Evolutionary conservation across 2,797 vertebrate species (phyloP).

Genomic region (Tamandua tetradactyla): DNA sequence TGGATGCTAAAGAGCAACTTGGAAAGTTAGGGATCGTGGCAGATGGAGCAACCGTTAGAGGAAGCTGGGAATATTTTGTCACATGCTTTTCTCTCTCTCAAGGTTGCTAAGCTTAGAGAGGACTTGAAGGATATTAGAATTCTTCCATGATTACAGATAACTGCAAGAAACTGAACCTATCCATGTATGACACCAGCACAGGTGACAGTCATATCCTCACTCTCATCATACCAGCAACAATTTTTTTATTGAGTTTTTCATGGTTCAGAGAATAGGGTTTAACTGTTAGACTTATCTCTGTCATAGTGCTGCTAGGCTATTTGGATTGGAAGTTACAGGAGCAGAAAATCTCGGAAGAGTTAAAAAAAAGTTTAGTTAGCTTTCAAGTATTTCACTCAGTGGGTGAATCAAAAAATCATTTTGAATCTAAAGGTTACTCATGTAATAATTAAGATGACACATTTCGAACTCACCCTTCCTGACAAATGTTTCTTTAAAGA

Average conservation of each 20-base stretch:
- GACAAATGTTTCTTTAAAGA: constrained; percentile 77
- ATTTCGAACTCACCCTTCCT: constrained; percentile 68
- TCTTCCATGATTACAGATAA: constrained; percentile 39
- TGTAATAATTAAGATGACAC: constrained; percentile 80
- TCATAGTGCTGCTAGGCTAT: constrained; percentile 57
- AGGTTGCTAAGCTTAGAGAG: constrained; percentile 36
- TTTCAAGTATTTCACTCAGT: constrained; percentile 68
- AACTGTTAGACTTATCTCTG: constrained; percentile 68
- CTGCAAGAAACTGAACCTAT: constrained; percentile 49
- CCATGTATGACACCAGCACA: constrained; percentile 29
- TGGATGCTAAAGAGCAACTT: neutral
- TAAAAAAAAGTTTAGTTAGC: constrained; percentile 63
- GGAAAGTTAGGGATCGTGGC: neutral
- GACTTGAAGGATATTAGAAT: constrained; percentile 17
- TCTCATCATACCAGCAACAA: constrained; percentile 64
- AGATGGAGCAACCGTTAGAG: neutral
- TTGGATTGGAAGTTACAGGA: constrained; percentile 66
- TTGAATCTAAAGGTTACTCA: constrained; percentile 69
- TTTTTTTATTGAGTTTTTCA: constrained; percentile 75
- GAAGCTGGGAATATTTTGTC: constrained; percentile 15
- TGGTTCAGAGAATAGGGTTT: constrained; percentile 65
- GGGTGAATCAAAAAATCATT: constrained; percentile 73
- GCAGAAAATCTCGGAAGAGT: constrained; percentile 67
- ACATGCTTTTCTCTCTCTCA: neutral
- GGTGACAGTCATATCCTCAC: constrained; percentile 51